Evolutionary conservation across 2,888 invertebrate genomes (phyloP), one percentile per base, ranked within the genome.

Genomic region (Melieria crassipennis): DNA sequence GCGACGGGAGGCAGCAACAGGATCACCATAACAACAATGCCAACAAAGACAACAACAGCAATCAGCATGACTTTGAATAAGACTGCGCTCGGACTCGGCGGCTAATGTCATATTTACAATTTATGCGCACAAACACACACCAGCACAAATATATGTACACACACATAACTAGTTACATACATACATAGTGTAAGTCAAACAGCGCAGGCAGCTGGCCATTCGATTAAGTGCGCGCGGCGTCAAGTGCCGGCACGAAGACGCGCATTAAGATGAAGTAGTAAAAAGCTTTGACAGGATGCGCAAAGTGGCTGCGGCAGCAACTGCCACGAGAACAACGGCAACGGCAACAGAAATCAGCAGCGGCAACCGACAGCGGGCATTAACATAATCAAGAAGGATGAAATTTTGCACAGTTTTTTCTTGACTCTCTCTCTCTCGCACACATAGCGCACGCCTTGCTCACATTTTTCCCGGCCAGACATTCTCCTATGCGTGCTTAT

Each of bases 341-440:
- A 58, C 11, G 50, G 42, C 42, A 30, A 57, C 13, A 45, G 62
- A 42, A 57, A 30, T 63, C 63, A 46, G 69, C 57, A 48, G 56
- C 66, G 42, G 48, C 55, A 64, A 68, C 70, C 61, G 72, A 71
- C 73, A 73, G 70, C 62, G 57, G 57, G 60, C 76, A 82, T 83
- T 82, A 81, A 77, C 82, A 82, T 82, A 82, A 83, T 81, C 77
- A 76, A 76, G 73, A 76, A 70, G 75, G 73, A 78, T 75, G 76
- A 65, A 78, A 79, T 77, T 4, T 79, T 73, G 70, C 67, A 67
- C 57, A 58, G 48, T 62, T 65, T 64, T 72, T 65, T 55, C 68
- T 70, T 68, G 58, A 58, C 57, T 50, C 30, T 30, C 30, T 1
- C 30, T 30, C 30, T 30, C 30, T 30, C 30, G 30, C 30, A 30